Conservation (phyloP, 1,140 invertebrate species). For the Papilio machaon region DNA sequence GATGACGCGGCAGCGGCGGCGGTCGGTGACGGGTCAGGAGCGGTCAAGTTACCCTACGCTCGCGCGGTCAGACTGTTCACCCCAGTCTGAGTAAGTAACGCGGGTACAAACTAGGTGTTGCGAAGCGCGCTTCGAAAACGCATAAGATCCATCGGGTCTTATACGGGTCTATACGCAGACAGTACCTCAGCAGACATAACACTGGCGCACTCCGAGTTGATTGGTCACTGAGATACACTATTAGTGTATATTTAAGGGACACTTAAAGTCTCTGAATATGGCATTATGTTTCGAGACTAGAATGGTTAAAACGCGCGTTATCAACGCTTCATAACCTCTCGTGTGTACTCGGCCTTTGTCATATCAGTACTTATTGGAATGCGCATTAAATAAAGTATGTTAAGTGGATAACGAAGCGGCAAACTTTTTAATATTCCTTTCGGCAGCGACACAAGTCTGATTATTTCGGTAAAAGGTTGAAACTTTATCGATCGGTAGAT, state of each 20-base stretch:
- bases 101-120: background rate
- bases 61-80: conserved; percentile 3
- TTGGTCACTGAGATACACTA: background rate
- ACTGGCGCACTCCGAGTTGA: background rate
- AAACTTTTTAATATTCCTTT: conserved; percentile 20
- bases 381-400: conserved; percentile 15
- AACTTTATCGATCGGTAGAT: background rate
- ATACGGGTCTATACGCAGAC: background rate
- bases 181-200: background rate
- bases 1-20: background rate
- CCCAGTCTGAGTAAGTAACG: background rate
- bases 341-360: background rate
- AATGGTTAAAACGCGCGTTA: too few species aligned
- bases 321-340: background rate
- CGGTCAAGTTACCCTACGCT: background rate
- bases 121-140: background rate
- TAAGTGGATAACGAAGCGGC: background rate
- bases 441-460: background rate
- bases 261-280: too few species aligned
- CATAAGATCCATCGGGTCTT: background rate
- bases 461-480: background rate
- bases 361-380: background rate
- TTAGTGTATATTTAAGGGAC: background rate
- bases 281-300: too few species aligned
- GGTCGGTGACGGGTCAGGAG: background rate